Percentiles rank a stretch among this genome's conserved stretches.
Conservation (phyloP, 1,140 invertebrate genomes). For the Trinorchestia longiramus region DNA sequence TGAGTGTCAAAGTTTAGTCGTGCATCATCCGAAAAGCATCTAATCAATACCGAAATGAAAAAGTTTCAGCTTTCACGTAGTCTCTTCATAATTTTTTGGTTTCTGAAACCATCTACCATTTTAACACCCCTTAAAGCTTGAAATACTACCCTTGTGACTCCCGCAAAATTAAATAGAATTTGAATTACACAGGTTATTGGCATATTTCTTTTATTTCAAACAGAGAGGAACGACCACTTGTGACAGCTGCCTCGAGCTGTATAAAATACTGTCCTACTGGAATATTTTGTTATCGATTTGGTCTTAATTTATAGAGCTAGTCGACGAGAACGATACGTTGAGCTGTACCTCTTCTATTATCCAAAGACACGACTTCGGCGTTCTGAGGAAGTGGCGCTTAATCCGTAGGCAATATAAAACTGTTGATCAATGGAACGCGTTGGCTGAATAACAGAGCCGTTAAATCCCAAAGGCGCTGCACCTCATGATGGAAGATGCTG, state of each 20-base stretch:
- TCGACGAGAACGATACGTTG: slow-evolving; percentile 8
- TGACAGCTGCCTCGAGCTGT: background rate
- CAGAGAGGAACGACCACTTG: background rate
- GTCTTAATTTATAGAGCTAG: background rate
- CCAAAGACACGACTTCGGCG: slow-evolving; percentile 3
- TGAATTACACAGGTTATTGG: background rate
- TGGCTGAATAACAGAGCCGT: slow-evolving; percentile 33
- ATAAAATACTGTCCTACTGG: background rate
- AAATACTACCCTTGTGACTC: background rate
- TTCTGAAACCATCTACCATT: background rate
- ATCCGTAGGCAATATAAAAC: slow-evolving; percentile 24
- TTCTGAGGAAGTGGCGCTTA: slow-evolving; percentile 28
- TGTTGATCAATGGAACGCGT: slow-evolving; percentile 22
- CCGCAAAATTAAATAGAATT: background rate
- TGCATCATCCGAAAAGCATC: background rate
- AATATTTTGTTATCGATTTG: background rate
- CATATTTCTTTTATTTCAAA: background rate
- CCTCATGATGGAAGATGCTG: slow-evolving; percentile 29
- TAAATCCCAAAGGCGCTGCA: background rate
- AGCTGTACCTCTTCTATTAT: background rate
- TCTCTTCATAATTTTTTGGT: background rate
- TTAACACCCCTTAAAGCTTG: background rate
- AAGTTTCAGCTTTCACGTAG: background rate
- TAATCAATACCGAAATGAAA: background rate
- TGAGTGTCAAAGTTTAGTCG: slow-evolving; percentile 15